Conservation (phyloP, 2,888 invertebrate genomes). For the Eremobia ochroleuca region DNA sequence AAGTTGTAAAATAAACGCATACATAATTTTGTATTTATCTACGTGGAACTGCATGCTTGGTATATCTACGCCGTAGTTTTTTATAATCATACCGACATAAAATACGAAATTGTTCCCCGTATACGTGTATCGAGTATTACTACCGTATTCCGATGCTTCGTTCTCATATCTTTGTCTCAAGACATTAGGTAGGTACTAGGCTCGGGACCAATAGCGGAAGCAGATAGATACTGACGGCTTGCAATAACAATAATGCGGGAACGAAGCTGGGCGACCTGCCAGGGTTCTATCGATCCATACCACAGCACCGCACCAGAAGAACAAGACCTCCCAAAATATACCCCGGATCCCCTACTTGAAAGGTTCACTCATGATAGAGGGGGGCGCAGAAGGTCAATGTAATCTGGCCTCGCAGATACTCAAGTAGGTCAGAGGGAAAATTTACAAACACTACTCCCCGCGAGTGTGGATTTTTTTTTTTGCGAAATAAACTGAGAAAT, state of each 20-base stretch:
- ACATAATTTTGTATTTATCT: conserved; percentile 43
- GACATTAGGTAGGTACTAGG: conserved; percentile 84
- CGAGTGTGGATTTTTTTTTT: conserved; percentile 85
- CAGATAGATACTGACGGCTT: conserved; percentile 86
- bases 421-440: conserved; percentile 91
- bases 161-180: conserved; percentile 81
- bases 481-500: conserved; percentile 83
- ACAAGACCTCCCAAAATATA: conserved; percentile 83
- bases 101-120: conserved; percentile 64
- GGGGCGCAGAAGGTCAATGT: conserved; percentile 78
- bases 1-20: conserved; percentile 51
- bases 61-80: conserved; percentile 60
- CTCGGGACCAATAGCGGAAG: conserved; percentile 87
- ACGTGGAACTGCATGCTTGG: conserved; percentile 53
- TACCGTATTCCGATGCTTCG: conserved; percentile 67
- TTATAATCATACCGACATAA: conserved; percentile 67
- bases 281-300: conserved; percentile 88
- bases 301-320: conserved; percentile 80
- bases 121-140: conserved; percentile 69
- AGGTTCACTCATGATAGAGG: conserved; percentile 71
- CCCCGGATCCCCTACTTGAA: conserved; percentile 76
- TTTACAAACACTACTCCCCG: conserved; percentile 89
- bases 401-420: conserved; percentile 82
- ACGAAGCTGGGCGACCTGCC: conserved; percentile 90
- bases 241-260: conserved; percentile 91